Base-by-base conservation (phyloP, 2,797 vertebrate species). In the Sarcophilus harrisii region DNA sequence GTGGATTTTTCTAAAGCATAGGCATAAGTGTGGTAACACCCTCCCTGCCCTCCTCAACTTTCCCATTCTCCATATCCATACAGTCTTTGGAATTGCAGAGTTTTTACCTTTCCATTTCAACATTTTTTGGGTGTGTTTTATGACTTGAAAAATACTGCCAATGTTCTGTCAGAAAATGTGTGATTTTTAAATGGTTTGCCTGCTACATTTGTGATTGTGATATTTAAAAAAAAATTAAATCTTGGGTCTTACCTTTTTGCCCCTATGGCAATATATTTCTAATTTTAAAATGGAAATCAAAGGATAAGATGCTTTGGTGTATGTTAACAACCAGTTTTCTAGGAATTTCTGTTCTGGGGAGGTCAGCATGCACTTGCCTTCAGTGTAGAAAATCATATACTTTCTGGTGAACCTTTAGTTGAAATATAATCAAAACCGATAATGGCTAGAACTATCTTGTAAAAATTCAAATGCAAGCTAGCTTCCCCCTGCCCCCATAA, bases 131-230 rank as follows among this genome's bases (percentile, higher is more conserved):
- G 54, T 92, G 58, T 66, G 1, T 91, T 94, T 57, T 95, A 28
- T 92, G 93, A 29, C 93, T 92, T 97, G 59, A 94, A 95, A 93
- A 54, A 90, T 58, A 57, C 94, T 90, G 90, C n/a, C 66, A 92
- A 91, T 93, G 54, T 96, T 87, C 92, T 9, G 29, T 92, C 38
- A 87, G 38, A 89, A 92, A 58, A 93, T 59, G 55, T 14, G 11
- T 27, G 18, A 54, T 93, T 94, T 81, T 38, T 8, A 14, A 90
- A 92, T 62, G 49, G 54, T 93, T 92, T 91, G 10, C 59, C 90
- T 92, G 8, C 66, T 96, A 4, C 57, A 58, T 92, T 95, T 54
- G 58, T 55, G 54, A 60, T 59, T 58, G 57, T 96, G 52, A 95
- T 87, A 49, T 93, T 93, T 94, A 1, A 8, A 90, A 94, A 94